Base-by-base conservation (phyloP, 2,797 vertebrate genomes). In the Syngnathus rostellatus region DNA sequence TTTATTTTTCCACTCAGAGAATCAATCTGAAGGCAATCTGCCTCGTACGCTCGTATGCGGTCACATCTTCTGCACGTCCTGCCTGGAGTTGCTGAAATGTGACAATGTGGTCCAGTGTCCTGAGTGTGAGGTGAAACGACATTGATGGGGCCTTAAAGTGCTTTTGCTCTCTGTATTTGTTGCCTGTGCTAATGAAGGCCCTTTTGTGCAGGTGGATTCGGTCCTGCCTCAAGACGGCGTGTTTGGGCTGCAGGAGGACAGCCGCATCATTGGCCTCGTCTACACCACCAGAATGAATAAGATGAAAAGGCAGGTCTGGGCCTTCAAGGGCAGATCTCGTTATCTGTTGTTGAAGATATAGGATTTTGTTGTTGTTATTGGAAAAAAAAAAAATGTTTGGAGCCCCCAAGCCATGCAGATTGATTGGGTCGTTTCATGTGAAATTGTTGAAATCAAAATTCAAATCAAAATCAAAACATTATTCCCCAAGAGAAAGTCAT, bases 241-340 rank as follows among this genome's bases (percentile, higher is more conserved):
- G 46, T 65, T 60, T 41, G 81, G 64, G 3, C 81, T 91, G 16
- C 84, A 83, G 62, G 83, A 88, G 59, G 90, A 92, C 17, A 85
- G 73, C 77, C 84, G 88, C 68, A 89, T 89, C 39, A 80, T 89
- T 8, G 90, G 89, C 50, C 86, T 90, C 58, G 81, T 91, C 75
- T 90, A 91, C 76, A 89, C 86, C 0, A 63, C 86, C 10, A 85
- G 80, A 73, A 85, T 89, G 23, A 90, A 89, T 75, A 77, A 77
- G 45, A 82, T 63, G 16, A 90, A 71, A 77, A 83, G 76, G 90
- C 90, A 64, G 5, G 8, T 2, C 0, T n/a, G 1, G 2, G 57
- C 46, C 6, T 17, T 46, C 45, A 46, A 31, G 31, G 31, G 31
- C 31, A 31, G 31, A 31, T 4, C 31, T 31, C 31, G 3, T 31